phyloP scores from a whole-genome alignment of 2,797 vertebrate species.

The Picus viridis region DNA sequence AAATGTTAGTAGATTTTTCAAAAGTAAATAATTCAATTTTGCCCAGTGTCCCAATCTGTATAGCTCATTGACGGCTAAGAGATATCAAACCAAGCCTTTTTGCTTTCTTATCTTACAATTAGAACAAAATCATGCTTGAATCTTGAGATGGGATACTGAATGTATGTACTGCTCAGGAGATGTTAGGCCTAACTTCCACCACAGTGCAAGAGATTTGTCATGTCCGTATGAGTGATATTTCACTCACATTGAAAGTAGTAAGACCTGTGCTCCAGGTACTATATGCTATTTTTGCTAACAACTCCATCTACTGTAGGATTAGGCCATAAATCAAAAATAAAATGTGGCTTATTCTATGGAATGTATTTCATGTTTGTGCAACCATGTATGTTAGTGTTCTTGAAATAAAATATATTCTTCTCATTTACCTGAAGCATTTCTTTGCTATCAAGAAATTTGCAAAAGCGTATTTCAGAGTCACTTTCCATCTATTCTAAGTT shows the following conservation, averaged over 20 bases:
- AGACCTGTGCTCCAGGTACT: rapidly evolving
- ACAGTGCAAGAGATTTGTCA: neutral
- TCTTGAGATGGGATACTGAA: neutral
- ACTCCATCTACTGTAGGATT: neutral
- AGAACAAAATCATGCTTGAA: neutral
- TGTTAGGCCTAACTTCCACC: neutral
- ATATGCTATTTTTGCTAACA: neutral
- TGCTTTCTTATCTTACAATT: neutral
- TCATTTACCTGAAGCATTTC: neutral
- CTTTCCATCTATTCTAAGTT: neutral
- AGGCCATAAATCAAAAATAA: neutral
- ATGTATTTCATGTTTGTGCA: neutral
- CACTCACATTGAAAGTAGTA: neutral
- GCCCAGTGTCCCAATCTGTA: neutral
- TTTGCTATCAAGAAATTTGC: neutral
- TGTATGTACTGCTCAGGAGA: too few relatives aligned
- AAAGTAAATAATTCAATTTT: neutral
- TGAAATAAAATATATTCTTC: neutral
- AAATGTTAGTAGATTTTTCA: neutral
- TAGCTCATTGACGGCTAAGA: neutral
- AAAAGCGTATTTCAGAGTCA: neutral
- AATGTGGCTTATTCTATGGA: neutral
- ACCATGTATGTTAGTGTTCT: neutral
- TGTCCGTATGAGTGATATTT: neutral
- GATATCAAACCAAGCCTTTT: neutral